Percentiles rank a stretch among this genome's conserved stretches.
phyloP scores from a whole-genome alignment of 1,140 invertebrate genomes.

The Schmidtea mediterranea region DNA sequence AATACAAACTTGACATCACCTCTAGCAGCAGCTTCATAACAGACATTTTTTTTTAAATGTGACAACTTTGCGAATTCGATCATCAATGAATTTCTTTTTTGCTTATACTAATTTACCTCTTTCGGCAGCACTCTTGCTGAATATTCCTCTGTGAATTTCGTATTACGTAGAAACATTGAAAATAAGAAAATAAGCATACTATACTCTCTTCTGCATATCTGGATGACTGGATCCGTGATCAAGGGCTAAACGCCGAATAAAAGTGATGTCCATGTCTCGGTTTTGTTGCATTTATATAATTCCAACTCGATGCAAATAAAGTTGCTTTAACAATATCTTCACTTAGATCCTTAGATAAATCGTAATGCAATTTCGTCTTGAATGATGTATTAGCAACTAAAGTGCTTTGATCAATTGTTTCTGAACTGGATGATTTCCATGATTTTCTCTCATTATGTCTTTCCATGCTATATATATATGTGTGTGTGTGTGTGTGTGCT shows the following conservation, averaged over 20 bases:
- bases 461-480: no score
- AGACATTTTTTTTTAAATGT: conserved; percentile 74
- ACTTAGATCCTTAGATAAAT: conserved; percentile 61
- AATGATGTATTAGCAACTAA: conserved; percentile 60
- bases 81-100: conserved; percentile 82
- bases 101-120: conserved; percentile 72
- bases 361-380: conserved; percentile 40
- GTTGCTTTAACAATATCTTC: conserved; percentile 48
- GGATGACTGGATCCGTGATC: conserved; percentile 93
- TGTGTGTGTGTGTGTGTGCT: no score
- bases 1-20: conserved; percentile 52
- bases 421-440: conserved; percentile 30
- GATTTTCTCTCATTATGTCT: no score
- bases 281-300: conserved; percentile 94
- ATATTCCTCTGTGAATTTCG: conserved; percentile 92
- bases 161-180: conserved; percentile 96
- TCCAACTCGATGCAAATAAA: conserved; percentile 77
- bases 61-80: conserved; percentile 76
- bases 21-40: conserved; percentile 31
- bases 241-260: conserved; percentile 52
- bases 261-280: conserved; percentile 53
- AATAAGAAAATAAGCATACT: conserved; percentile 78
- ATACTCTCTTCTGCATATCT: conserved; percentile 84
- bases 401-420: conserved; percentile 41
- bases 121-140: conserved; percentile 81